Base-by-base conservation (phyloP, 35 echinoderm and acorn worm genomes). In the Ophioderma brevispina region DNA sequence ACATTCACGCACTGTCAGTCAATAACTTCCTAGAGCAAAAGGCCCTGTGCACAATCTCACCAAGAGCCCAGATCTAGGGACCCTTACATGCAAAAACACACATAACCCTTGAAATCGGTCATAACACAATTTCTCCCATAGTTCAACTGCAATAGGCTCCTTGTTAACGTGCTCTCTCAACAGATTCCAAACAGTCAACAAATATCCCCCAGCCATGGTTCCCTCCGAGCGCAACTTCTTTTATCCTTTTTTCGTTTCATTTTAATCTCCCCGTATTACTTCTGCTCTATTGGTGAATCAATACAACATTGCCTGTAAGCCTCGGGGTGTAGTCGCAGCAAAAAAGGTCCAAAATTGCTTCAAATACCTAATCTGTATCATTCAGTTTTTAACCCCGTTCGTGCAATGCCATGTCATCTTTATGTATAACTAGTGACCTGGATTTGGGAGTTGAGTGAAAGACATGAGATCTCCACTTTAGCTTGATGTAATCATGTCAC, bases 211-310 rank as follows among this genome's bases (percentile, higher is more conserved):
- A 70, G 59, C 59, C 4, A 18, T 25, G 28, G 59, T 8, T 70
- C 17, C 17, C 59, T 52, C 59, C n/a, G 23, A 25, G 59, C 28
- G 3, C 59, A n/a, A n/a, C n/a, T n/a, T n/a, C n/a, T n/a, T n/a
- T n/a, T 6, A 6, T 70, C 59, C 59, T 25, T 25, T 25, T 70
- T 70, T 70, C n/a, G n/a, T 18, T 6, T 30, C 2, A 4, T 70
- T 70, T 70, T 70, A 70, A 70, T 70, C 59, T 70, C 59, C 15
- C 59, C n/a, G 4, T 70, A 70, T 70, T 70, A 70, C 59, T 70
- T 70, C 59, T 70, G 59, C 59, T 70, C 59, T 25, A 25, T 30
- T 70, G 59, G 28, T 70, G n/a, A 70, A 70, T 70, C 59, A 70
- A 70, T 70, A 70, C 15, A 70, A 70, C 59, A 70, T 30, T 70